Evolutionary conservation across 2,888 invertebrate genomes (phyloP).

Genomic region (Litoditis marina): DNA sequence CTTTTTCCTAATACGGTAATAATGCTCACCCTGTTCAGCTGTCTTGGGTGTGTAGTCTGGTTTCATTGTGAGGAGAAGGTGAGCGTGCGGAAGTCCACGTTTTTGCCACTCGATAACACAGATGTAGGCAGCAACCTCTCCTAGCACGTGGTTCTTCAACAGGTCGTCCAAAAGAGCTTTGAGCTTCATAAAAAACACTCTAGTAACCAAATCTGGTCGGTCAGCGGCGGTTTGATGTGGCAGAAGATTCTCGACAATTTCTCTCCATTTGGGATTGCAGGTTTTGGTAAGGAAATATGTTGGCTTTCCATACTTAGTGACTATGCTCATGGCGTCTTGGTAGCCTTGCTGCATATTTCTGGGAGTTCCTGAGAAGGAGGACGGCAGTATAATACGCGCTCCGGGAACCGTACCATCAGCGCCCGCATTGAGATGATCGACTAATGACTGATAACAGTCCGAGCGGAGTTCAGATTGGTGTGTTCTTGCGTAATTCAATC

Average conservation of each 20-base stretch:
- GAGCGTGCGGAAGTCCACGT: conserved; percentile 56
- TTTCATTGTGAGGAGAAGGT: conserved; percentile 41
- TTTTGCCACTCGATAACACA: conserved; percentile 59
- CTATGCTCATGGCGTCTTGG: conserved; percentile 53
- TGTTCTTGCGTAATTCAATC: conserved; percentile 52
- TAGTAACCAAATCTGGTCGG: conserved; percentile 49
- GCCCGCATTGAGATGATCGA: too few species aligned
- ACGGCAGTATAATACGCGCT: conserved; percentile 48
- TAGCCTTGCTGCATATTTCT: conserved; percentile 53
- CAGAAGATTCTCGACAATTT: conserved; percentile 45
- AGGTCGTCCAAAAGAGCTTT: conserved; percentile 39
- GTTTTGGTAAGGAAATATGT: conserved; percentile 59
- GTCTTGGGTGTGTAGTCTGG: conserved; percentile 45
- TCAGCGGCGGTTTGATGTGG: conserved; percentile 31
- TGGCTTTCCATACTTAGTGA: conserved; percentile 47
- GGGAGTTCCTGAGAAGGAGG: conserved; percentile 57
- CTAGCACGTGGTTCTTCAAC: conserved; percentile 36
- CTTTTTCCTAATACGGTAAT: too few species aligned
- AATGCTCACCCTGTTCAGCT: not conserved
- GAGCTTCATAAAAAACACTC: conserved; percentile 52
- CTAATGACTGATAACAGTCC: too few species aligned
- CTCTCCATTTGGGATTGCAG: conserved; percentile 59
- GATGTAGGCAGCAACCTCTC: conserved; percentile 35
- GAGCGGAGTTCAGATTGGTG: conserved; percentile 58
- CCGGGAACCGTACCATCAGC: too few species aligned